Evolutionary conservation across 2,888 invertebrate genomes (phyloP).

Genomic region (Allophyes oxyacanthae): DNA sequence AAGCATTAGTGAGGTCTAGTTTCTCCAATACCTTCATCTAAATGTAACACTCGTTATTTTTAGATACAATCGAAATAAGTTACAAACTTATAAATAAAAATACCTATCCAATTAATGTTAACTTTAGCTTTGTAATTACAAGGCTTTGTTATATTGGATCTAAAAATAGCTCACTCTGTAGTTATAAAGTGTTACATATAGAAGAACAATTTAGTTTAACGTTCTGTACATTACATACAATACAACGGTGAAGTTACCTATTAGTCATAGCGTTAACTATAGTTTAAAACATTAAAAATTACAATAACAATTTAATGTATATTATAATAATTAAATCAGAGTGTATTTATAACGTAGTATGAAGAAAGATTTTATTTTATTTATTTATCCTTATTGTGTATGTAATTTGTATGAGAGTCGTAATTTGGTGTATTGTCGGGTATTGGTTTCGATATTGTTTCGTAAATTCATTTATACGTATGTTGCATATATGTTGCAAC

Average conservation of each 20-base stretch:
- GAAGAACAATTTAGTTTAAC: slow-evolving; percentile 42
- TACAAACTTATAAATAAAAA: background rate
- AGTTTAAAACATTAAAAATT: slow-evolving; percentile 40
- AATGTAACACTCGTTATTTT: slow-evolving; percentile 27
- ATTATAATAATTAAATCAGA: slow-evolving; percentile 66
- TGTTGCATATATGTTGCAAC: slow-evolving; percentile 25
- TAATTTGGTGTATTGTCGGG: slow-evolving; percentile 36
- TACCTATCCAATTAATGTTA: no score
- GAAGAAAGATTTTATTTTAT: slow-evolving; percentile 73
- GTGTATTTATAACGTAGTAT: slow-evolving; percentile 78
- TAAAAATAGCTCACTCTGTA: slow-evolving; percentile 38
- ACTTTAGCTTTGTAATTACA: slow-evolving; percentile 15
- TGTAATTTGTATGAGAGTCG: slow-evolving; percentile 49
- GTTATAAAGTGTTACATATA: slow-evolving; percentile 37
- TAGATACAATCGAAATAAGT: background rate
- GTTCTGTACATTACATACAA: slow-evolving; percentile 66
- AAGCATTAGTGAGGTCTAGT: slow-evolving; percentile 11
- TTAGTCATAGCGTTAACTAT: slow-evolving; percentile 63
- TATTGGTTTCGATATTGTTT: slow-evolving; percentile 37
- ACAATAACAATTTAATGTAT: slow-evolving; percentile 46
- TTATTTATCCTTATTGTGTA: slow-evolving; percentile 70
- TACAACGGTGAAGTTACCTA: slow-evolving; percentile 85
- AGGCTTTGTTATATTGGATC: slow-evolving; percentile 27
- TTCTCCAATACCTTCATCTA: slow-evolving; percentile 13
- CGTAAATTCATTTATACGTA: slow-evolving; percentile 19